Conservation (phyloP, 2,113 vertebrate genomes). For the Channa maculata region DNA sequence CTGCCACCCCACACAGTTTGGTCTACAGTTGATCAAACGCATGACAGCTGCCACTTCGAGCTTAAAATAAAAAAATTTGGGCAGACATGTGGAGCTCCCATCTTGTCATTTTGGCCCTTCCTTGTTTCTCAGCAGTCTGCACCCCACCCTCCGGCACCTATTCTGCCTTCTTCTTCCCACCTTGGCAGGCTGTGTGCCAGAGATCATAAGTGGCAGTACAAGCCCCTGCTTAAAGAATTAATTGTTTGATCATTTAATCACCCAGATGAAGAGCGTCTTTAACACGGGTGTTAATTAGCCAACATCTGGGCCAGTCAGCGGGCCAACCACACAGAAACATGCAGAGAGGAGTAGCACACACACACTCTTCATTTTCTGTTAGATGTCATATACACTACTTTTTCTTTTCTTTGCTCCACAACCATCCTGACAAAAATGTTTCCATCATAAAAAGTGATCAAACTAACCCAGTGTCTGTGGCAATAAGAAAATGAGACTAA, state of each 20-base stretch:
- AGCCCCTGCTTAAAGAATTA: conserved; percentile 80
- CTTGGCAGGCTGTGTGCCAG: conserved; percentile 72
- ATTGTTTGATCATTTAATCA: conserved; percentile 89
- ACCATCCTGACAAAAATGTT: not conserved
- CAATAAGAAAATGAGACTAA: not conserved
- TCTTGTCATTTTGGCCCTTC: conserved; percentile 33
- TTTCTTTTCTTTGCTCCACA: conserved; percentile 3
- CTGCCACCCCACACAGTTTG: conserved; percentile 19
- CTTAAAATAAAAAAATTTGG: conserved; percentile 18
- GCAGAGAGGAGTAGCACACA: conserved; percentile 58
- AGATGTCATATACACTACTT: conserved; percentile 7
- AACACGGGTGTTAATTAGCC: conserved; percentile 85
- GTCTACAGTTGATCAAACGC: conserved; percentile 15
- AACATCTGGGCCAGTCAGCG: conserved; percentile 82
- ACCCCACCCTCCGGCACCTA: conserved; percentile 9
- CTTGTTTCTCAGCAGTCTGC: conserved; percentile 37
- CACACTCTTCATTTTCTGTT: conserved; percentile 22
- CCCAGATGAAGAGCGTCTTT: conserved; percentile 84
- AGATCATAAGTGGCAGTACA: conserved; percentile 81
- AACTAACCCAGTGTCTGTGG: not conserved
- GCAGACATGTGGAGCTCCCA: conserved; percentile 9
- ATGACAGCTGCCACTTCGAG: conserved; percentile 14
- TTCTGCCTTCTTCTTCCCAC: conserved; percentile 22
- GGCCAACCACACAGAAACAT: conserved; percentile 63
- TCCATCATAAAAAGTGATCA: not conserved